Conservation (phyloP, 2,797 vertebrate genomes). For the Ptychadena robeensis region DNA sequence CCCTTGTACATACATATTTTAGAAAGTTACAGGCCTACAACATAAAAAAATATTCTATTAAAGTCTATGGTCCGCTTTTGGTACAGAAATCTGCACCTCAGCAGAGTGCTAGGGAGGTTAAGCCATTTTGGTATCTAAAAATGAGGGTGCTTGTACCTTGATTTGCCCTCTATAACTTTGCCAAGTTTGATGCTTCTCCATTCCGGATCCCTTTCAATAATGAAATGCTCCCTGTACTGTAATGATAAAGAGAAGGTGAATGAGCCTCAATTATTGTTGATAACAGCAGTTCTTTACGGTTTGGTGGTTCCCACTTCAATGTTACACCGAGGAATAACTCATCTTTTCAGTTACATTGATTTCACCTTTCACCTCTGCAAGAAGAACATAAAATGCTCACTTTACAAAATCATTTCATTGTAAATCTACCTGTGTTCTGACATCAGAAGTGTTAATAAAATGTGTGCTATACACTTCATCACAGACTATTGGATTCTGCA, state of each 20-base stretch:
- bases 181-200: conserved; percentile 1
- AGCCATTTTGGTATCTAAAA: not conserved
- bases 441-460: not conserved
- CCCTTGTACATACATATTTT: no score
- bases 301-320: conserved; percentile 31
- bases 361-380: conserved; percentile 34
- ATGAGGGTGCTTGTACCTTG: not conserved
- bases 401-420: not conserved
- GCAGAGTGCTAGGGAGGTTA: no score
- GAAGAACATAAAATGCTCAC: conserved; percentile 4
- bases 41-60: no score
- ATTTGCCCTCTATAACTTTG: conserved; percentile 27
- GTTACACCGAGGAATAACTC: not conserved
- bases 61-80: no score
- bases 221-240: conserved; percentile 20
- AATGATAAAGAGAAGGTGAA: conserved; percentile 38
- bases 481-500: not conserved
- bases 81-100: no score
- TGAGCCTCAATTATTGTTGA: conserved; percentile 37
- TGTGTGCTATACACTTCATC: not conserved
- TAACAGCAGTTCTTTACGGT: conserved; percentile 38
- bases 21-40: no score
- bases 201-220: conserved; percentile 7
- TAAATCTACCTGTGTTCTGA: not conserved
- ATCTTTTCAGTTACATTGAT: conserved; percentile 24